These are phyloP conservation scores for Pterois miles DNA, from an alignment of 2,797 vertebrate genomes.

Conservation along the genomic window DNA sequence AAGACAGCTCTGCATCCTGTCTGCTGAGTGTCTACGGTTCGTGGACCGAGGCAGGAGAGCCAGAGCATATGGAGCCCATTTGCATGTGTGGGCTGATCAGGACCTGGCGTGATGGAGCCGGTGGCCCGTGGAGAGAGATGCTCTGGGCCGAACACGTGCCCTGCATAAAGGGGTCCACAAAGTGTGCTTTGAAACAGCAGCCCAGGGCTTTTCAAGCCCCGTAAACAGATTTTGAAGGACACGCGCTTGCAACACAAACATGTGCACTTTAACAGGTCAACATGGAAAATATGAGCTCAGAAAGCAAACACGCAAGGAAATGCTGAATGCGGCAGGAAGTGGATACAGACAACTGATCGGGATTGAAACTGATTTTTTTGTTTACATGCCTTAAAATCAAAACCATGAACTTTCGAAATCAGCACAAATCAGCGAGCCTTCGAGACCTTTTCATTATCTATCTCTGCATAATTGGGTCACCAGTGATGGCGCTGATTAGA, in stretches of 20 bases:
- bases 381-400: constrained; percentile 51
- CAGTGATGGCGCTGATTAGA: constrained; percentile 11
- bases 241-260: constrained; percentile 56
- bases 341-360: constrained; percentile 38
- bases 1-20: constrained; percentile 57
- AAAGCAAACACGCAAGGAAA: constrained; percentile 56
- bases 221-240: constrained; percentile 67
- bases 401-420: constrained; percentile 50
- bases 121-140: constrained; percentile 64
- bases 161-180: constrained; percentile 52
- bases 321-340: constrained; percentile 28
- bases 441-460: constrained; percentile 1
- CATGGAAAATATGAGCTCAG: constrained; percentile 79
- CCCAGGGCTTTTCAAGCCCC: constrained; percentile 52
- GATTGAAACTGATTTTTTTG: constrained; percentile 39
- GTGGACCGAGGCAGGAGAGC: constrained; percentile 37
- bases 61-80: constrained; percentile 73
- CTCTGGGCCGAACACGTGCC: constrained; percentile 73
- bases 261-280: constrained; percentile 59
- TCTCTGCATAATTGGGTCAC: not conserved
- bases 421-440: constrained; percentile 27
- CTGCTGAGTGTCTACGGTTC: constrained; percentile 66
- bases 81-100: constrained; percentile 50
- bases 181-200: constrained; percentile 64
- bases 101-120: constrained; percentile 48